Evolutionary conservation across 1,140 invertebrate species (phyloP).

Genomic region (Penaeus japonicus): DNA sequence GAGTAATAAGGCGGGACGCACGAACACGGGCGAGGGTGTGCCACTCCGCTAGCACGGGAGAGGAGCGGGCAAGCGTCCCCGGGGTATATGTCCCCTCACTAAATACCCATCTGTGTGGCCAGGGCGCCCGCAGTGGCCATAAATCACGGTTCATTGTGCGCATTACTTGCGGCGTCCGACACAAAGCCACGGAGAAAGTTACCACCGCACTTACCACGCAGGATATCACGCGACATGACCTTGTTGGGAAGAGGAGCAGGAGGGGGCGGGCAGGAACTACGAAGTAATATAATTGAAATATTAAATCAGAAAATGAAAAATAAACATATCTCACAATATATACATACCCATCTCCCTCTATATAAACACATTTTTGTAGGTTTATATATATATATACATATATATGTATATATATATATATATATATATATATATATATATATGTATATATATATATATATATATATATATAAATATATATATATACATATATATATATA

Average conservation of each 20-base stretch:
- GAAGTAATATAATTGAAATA: no score
- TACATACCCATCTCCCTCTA: not conserved
- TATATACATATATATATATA: not conserved
- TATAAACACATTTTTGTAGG: not conserved
- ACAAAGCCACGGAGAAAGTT: no score
- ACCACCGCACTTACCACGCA: no score
- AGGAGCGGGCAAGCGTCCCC: not conserved
- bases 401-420: not conserved
- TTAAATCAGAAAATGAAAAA: no score
- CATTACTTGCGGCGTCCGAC: no score
- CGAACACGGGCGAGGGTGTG: not conserved
- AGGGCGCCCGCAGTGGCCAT: no score
- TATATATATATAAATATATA: slow-evolving; percentile 1
- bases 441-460: not conserved
- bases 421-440: not conserved
- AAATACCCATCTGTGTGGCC: no score
- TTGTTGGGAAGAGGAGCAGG: not conserved
- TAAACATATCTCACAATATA: not conserved
- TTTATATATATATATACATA: not conserved
- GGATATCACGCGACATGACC: no score
- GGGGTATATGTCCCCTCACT: no score
- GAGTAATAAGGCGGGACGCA: no score
- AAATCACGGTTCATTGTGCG: no score
- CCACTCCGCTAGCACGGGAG: not conserved
- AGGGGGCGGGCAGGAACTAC: not conserved